Conservation (phyloP, 2,113 vertebrate genomes). For the Corythornis madagascariensis region DNA sequence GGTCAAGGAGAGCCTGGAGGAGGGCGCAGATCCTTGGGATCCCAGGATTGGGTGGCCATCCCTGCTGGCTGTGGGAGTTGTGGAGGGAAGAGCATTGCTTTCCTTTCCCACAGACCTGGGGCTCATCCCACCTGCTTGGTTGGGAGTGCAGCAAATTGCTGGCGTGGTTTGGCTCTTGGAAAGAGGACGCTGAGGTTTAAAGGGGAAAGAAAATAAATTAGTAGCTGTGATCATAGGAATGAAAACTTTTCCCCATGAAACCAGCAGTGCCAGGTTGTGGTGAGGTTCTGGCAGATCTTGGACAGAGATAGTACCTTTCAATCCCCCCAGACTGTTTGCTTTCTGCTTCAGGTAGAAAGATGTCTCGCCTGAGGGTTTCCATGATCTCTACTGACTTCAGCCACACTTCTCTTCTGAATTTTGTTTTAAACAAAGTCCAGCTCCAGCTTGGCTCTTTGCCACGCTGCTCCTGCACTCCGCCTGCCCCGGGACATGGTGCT, state of each 20-base stretch:
- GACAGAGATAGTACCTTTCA: background rate
- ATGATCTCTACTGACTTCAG: background rate
- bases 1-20: background rate
- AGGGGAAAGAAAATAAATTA: background rate
- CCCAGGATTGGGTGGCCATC: accelerated
- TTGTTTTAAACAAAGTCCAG: background rate
- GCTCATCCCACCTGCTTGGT: background rate
- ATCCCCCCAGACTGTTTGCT: background rate
- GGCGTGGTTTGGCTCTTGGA: background rate
- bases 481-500: accelerated
- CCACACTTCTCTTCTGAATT: background rate
- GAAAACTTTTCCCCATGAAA: background rate
- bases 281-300: background rate
- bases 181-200: background rate
- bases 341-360: background rate
- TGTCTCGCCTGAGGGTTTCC: background rate
- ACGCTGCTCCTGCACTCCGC: accelerated
- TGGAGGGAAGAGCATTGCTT: background rate
- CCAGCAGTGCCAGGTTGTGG: background rate
- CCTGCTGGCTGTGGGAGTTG: background rate
- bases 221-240: background rate
- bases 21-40: background rate
- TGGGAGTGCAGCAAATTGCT: background rate
- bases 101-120: background rate
- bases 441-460: background rate